Evolutionary conservation across 2,113 vertebrate genomes (phyloP).

Genomic region (Trichomycterus rosablanca): DNA sequence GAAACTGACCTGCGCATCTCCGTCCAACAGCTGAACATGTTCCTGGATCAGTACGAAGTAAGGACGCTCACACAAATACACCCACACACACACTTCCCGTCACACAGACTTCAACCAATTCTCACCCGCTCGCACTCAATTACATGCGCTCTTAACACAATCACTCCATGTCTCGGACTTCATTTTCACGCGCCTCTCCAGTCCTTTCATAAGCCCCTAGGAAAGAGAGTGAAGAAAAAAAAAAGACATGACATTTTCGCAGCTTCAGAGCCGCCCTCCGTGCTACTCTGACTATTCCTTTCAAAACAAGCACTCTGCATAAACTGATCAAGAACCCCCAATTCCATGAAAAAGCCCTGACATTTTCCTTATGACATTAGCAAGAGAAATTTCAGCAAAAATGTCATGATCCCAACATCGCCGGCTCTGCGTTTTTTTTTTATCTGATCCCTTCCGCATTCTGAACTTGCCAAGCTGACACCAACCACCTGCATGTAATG

Average conservation of each 20-base stretch:
- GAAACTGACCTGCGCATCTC: slow-evolving; percentile 84
- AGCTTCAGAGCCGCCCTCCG: slow-evolving; percentile 38
- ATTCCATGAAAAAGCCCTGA: slow-evolving; percentile 19
- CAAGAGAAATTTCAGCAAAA: slow-evolving; percentile 49
- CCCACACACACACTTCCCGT: slow-evolving; percentile 6
- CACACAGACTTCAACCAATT: slow-evolving; percentile 16
- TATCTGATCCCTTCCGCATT: slow-evolving; percentile 13
- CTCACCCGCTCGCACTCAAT: slow-evolving; percentile 7
- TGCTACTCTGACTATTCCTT: slow-evolving; percentile 30
- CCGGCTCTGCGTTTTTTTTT: slow-evolving; percentile 31
- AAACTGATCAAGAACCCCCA: slow-evolving; percentile 44
- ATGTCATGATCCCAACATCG: slow-evolving; percentile 40
- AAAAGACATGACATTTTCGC: slow-evolving; percentile 44
- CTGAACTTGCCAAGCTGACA: slow-evolving; percentile 28
- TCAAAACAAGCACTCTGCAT: slow-evolving; percentile 48
- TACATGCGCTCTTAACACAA: slow-evolving; percentile 15
- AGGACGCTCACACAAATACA: slow-evolving; percentile 22
- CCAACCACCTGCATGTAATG: slow-evolving; percentile 5
- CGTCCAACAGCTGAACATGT: slow-evolving; percentile 82
- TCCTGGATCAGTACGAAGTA: slow-evolving; percentile 82
- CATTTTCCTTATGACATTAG: slow-evolving; percentile 47
- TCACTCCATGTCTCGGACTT: slow-evolving; percentile 2
- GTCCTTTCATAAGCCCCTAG: slow-evolving; percentile 27
- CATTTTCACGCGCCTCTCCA: slow-evolving; percentile 27
- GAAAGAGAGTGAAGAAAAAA: slow-evolving; percentile 25